Conservation (phyloP, 2,113 vertebrate species). For the Myotis davidii region DNA sequence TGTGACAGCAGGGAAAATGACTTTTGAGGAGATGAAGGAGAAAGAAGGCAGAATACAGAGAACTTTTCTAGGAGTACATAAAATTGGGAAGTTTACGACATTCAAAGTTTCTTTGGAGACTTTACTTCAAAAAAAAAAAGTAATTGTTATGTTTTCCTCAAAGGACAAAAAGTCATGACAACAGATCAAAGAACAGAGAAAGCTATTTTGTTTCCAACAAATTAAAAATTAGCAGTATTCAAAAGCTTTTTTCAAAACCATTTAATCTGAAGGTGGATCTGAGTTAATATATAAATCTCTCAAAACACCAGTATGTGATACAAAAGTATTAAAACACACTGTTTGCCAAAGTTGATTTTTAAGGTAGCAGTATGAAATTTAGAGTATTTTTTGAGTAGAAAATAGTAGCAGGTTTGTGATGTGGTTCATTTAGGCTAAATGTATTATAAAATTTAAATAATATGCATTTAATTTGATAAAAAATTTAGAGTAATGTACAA, state of each 20-base stretch:
- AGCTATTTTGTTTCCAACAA: slow-evolving; percentile 39
- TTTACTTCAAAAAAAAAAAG: background rate
- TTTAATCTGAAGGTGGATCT: background rate
- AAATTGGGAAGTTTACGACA: background rate
- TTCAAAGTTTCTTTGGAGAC: slow-evolving; percentile 29
- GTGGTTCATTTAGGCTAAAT: background rate
- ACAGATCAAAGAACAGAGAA: background rate
- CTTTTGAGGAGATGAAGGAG: background rate
- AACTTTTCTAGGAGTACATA: background rate
- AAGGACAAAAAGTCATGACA: background rate
- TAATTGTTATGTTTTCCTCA: background rate
- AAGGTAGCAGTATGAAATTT: background rate
- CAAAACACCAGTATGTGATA: background rate
- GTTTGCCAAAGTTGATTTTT: background rate
- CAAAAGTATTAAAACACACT: background rate
- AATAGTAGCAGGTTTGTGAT: background rate
- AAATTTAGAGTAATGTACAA: no score
- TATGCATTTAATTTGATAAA: no score
- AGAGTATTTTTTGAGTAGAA: slow-evolving; percentile 7
- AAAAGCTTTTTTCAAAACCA: slow-evolving; percentile 33
- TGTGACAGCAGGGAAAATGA: background rate
- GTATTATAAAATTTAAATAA: background rate
- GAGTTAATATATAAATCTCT: slow-evolving; percentile 23
- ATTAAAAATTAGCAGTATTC: slow-evolving; percentile 13
- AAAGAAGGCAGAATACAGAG: background rate